Conservation (phyloP, 1,140 invertebrate genomes). For the Amphibalanus amphitrite region DNA sequence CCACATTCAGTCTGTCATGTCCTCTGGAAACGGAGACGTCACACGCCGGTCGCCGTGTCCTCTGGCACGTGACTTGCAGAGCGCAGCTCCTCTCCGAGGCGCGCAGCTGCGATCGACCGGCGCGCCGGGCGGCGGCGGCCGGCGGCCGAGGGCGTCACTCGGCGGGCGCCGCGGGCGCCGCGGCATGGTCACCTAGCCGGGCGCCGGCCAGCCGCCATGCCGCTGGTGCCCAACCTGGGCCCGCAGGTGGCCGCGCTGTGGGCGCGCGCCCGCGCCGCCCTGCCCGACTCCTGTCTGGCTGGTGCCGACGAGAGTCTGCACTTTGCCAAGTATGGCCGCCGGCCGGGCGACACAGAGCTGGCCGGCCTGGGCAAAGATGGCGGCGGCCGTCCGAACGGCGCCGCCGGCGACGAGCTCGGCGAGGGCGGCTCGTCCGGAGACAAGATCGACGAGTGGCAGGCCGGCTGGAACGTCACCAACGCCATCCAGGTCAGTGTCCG, state of each 20-base stretch:
- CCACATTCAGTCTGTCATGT: too few species aligned
- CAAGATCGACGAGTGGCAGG: conserved; percentile 91
- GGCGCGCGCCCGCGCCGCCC: conserved; percentile 54
- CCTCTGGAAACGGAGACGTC: too few species aligned
- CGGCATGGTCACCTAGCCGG: not conserved
- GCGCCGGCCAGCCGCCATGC: conserved; percentile 6
- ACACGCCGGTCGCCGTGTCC: too few species aligned
- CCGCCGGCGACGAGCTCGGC: conserved; percentile 10
- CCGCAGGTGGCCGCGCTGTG: conserved; percentile 57
- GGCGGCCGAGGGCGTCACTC: too few species aligned
- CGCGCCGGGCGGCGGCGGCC: too few species aligned
- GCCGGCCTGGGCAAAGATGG: conserved; percentile 12
- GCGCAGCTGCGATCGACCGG: too few species aligned
- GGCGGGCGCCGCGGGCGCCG: too few species aligned
- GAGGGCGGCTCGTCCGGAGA: conserved; percentile 32
- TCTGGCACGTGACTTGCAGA: too few species aligned
- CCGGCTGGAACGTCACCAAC: conserved; percentile 99
- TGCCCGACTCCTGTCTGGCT: conserved; percentile 34
- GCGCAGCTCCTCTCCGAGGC: too few species aligned
- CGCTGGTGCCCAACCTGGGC: conserved; percentile 42
- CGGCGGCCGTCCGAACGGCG: conserved; percentile 2
- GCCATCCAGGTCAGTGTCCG: conserved; percentile 76
- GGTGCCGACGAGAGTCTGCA: conserved; percentile 25
- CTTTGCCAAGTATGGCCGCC: conserved; percentile 31
- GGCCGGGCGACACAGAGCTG: conserved; percentile 16